Evolutionary conservation across 2,113 vertebrate species (phyloP).

Genomic region (Psilopogon haemacephalus): DNA sequence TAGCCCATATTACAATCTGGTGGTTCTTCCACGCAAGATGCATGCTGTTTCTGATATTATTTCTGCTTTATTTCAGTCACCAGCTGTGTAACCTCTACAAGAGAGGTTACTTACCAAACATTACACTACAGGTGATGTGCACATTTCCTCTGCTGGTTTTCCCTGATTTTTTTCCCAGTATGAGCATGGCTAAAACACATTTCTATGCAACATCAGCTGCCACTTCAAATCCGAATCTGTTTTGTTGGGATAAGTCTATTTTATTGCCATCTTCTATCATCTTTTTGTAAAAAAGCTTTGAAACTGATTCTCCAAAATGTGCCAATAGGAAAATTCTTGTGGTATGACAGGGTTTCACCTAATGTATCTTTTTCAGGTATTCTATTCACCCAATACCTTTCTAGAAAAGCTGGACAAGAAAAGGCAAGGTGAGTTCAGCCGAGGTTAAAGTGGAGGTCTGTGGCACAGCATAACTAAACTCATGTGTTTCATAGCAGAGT

Average conservation of each 20-base stretch:
- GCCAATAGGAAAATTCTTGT: background rate
- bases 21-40: background rate
- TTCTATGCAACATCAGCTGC: background rate
- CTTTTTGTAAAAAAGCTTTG: background rate
- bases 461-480: background rate
- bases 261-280: background rate
- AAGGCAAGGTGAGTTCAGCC: background rate
- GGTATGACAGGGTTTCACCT: background rate
- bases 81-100: conserved; percentile 10
- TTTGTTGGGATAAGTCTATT: background rate
- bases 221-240: background rate
- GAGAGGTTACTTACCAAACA: background rate
- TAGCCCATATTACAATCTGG: background rate
- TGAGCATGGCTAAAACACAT: background rate
- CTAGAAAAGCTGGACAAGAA: background rate
- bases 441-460: background rate
- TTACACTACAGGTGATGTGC: background rate
- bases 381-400: background rate
- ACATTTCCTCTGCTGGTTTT: background rate
- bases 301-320: background rate
- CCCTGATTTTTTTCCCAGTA: background rate
- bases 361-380: background rate
- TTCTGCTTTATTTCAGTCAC: conserved; percentile 8
- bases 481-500: background rate
- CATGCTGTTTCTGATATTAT: background rate